Evolutionary conservation across 1,140 invertebrate genomes (phyloP).

Genomic region (Halesus radiatus): DNA sequence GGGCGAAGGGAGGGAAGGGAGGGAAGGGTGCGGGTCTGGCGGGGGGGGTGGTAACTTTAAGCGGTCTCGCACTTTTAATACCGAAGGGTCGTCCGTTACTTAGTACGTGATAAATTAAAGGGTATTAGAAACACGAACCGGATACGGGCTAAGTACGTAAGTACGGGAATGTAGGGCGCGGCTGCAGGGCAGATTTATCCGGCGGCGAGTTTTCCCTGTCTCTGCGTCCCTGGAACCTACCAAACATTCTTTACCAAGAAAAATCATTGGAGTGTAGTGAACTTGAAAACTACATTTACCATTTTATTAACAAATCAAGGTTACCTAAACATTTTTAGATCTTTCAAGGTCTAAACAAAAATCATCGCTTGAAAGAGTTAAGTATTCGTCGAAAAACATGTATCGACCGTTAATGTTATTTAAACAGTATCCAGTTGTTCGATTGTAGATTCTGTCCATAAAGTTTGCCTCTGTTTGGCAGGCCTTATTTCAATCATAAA

Average conservation of each 20-base stretch:
- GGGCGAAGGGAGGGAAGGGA: neutral
- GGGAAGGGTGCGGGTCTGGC: neutral
- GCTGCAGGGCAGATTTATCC: slow-evolving; percentile 23
- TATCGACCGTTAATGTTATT: too few relatives aligned
- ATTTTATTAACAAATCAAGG: too few relatives aligned
- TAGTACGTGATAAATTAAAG: slow-evolving; percentile 56
- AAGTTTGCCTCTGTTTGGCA: neutral
- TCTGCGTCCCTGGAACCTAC: neutral
- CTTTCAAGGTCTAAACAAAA: too few relatives aligned
- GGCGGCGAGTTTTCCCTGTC: neutral
- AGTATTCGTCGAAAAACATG: too few relatives aligned
- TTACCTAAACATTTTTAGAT: too few relatives aligned
- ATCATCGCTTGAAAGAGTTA: too few relatives aligned
- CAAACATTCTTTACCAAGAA: slow-evolving; percentile 3
- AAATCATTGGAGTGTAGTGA: neutral
- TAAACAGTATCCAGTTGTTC: too few relatives aligned
- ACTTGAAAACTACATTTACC: neutral
- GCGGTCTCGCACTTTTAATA: slow-evolving; percentile 53
- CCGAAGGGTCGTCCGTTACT: slow-evolving; percentile 51
- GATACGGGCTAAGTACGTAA: slow-evolving; percentile 36
- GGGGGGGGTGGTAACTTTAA: slow-evolving; percentile 39
- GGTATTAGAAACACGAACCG: slow-evolving; percentile 54
- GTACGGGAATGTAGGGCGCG: neutral
- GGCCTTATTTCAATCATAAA: neutral
- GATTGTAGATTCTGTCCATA: neutral